Evolutionary conservation across 2,113 vertebrate species (phyloP), one percentile per base, ranked within the genome.

Genomic region (Silurus glanis): DNA sequence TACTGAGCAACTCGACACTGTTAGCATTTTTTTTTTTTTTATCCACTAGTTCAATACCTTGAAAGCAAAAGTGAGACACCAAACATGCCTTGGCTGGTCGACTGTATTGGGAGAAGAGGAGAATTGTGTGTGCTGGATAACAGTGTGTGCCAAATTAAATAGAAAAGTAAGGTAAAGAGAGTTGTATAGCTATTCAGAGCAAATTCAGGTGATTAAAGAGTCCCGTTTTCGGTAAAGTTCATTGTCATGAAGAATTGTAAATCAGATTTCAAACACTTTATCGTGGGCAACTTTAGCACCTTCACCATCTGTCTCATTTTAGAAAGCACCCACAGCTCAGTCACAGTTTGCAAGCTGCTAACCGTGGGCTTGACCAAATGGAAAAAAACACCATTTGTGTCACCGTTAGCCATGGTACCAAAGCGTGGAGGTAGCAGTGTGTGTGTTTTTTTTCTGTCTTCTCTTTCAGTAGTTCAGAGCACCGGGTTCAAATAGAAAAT

Each of bases 361-460:
- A 90, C 90, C 89, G 89, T 88, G 89, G 64, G 84, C 82, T 75
- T 71, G 82, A 85, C 62, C 89, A 85, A 84, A 84, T 71, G 85
- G 81, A 71, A 87, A 49, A 37, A 80, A 88, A 85, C 37, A 59
- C 79, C 66, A 75, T 66, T 67, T 79, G 47, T 83, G 85, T 93
- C 87, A 87, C 88, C 92, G 91, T 91, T 92, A 95, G 96, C 96
- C 90, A 94, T 95, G 95, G 95, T 95, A 80, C 95, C 88, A 95
- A 88, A 96, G 94, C 93, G 96, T 97, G 96, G 97, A 98, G 97
- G 97, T 98, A 99, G 97, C 96, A 95, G 93, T 95, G 96, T 97
- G 95, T 95, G 95, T 53, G 19, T 75, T 25, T 53, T 76, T 86
- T 75, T 83, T 64, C 64, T 81, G 83, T 86, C 55, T 37, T 75